Base-by-base conservation (phyloP, 2,888 invertebrate genomes). In the Nomada ferruginata region DNA sequence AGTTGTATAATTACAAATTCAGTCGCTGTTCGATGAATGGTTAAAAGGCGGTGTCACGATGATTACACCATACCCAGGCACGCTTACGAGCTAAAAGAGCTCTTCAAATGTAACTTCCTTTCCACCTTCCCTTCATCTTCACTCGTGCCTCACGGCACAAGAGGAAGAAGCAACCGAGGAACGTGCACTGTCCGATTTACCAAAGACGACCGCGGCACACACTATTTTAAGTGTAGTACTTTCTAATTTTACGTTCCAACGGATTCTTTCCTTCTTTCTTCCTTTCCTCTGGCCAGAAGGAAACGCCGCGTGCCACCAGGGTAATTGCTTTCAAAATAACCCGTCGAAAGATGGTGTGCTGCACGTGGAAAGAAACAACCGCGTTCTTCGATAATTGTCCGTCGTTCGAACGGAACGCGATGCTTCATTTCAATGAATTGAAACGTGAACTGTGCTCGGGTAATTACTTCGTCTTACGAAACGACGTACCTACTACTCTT, bases 301-400 rank as follows among this genome's bases (percentile, higher is more conserved):
- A 78, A 80, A 82, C 84, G 74, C 52, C 73, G 84, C 53, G 76
- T 60, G 29, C 71, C 71, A 52, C 50, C 20, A 66, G 59, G 66
- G 63, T 85, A 86, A 87, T 82, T 87, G 79, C 74, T 76, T 80
- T 84, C 0, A 64, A 79, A 88, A 86, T 84, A 86, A 79, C 52
- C 72, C 69, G 59, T 65, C 76, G 26, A 36, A 36, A 36, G 47
- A 47, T 3, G 47, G 13, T 13, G 47, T 15, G 47, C 47, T 13
- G 15, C 44, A 36, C 11, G 66, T 53, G 9, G 15, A 26, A 52
- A 26, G 23, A 72, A 64, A 72, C 47, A 60, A 60, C 47, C 57
- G 47, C 23, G 63, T 29, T n/a, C n/a, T 13, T 13, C 20, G 42
- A 20, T 15, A 20, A 61, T 47, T 20, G 10, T 44, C 3, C 61